A percentile compares a stretch with the other conserved stretches of the same genome.
Evolutionary conservation across 2,888 invertebrate species (phyloP).

Genomic region (Drosophila mercatorum): DNA sequence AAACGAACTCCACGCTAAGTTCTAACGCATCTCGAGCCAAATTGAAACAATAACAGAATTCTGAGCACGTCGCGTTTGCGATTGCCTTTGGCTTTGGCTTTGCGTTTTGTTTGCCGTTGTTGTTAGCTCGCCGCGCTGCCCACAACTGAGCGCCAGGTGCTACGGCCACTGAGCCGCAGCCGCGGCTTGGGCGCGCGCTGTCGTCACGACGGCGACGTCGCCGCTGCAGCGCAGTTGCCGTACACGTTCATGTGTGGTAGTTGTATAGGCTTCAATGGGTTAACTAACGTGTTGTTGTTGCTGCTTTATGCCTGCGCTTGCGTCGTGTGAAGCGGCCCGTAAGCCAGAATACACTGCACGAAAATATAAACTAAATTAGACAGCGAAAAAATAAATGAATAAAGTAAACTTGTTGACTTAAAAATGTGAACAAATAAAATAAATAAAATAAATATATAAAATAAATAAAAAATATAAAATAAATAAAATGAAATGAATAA

Average conservation of each 20-base stretch:
- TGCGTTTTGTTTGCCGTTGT: constrained; percentile 65
- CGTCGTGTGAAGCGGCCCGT: constrained; percentile 24
- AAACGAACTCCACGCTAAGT: constrained; percentile 43
- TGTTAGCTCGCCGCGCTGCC: constrained; percentile 67
- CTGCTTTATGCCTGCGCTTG: constrained; percentile 25
- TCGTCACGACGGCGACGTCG: constrained; percentile 21
- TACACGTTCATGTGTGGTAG: constrained; percentile 3
- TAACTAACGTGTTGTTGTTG: constrained; percentile 38
- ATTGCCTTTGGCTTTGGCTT: constrained; percentile 29
- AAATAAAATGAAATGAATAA: no score
- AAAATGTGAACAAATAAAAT: not conserved
- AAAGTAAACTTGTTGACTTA: not conserved
- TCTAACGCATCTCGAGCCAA: constrained; percentile 36
- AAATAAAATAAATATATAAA: not conserved
- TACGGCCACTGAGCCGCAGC: constrained; percentile 46
- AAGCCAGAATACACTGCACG: constrained; percentile 24
- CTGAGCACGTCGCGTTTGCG: constrained; percentile 39
- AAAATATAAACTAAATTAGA: constrained; percentile 1
- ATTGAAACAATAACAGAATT: constrained; percentile 32
- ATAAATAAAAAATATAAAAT: no score
- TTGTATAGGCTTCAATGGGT: constrained; percentile 55
- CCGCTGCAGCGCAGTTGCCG: constrained; percentile 33
- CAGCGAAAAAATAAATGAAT: accelerated
- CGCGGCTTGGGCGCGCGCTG: constrained; percentile 48
- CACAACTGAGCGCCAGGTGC: constrained; percentile 77